Evolutionary conservation across 2,113 vertebrate genomes (phyloP), one percentile per base, ranked within the genome.

Genomic region (Egretta garzetta): DNA sequence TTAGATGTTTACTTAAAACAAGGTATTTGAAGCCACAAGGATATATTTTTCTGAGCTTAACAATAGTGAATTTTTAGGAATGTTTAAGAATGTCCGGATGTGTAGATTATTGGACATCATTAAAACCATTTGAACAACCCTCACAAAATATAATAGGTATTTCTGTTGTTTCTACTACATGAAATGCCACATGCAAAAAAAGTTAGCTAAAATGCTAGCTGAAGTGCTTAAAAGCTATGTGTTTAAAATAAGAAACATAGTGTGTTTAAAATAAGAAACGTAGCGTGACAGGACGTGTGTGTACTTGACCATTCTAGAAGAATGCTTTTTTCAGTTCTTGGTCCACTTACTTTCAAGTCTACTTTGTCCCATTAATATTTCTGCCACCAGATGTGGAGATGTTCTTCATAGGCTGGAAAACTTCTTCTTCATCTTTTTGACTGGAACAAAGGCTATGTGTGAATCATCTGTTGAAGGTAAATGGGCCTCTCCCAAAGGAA

Each of bases 221-320:
- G 43, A 55, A 27, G 22, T 39, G 21, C 41, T 77, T 35, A 35
- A 77, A 62, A 89, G 23, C 17, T 64, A 6, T 18, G 22, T 66
- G 52, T 41, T 58, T 58, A 74, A 66, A 66, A n/a, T 50, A 67
- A 86, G 59, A 76, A 50, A n/a, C 43, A 30, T 32, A 47, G 28
- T 14, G 22, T 66, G 52, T 41, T 58, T 58, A 73, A 66, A 66
- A n/a, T 50, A 68, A 87, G 59, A 76, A 50, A n/a, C 32, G 35
- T 32, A 49, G 28, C 1, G 1, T 43, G 22, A 41, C 39, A 83
- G 16, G 43, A 74, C 8, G 10, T 20, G 22, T 0, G 0, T 74
- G 16, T 26, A 67, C 33, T 2, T 79, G 33, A 50, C 10, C 6
- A 4, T 27, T 62, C 49, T 32, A 80, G 43, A 58, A 30, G 10